Base-by-base conservation (phyloP, 2,888 invertebrate genomes). In the Synanthedon formicaeformis region DNA sequence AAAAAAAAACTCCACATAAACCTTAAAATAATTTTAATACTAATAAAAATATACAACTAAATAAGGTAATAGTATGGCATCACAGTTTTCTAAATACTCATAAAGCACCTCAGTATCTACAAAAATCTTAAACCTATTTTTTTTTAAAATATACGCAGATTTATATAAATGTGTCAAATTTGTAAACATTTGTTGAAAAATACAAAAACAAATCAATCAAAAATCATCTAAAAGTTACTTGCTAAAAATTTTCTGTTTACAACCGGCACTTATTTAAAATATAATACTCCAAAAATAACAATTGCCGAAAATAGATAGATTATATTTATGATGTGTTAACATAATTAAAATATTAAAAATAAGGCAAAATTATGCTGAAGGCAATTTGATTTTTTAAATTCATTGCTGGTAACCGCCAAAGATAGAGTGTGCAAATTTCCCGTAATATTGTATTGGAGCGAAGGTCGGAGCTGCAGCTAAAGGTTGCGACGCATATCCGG, bases 361-460 rank as follows among this genome's bases (percentile, higher is more conserved):
- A 34, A 8, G 34, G 34, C 10, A 34, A 10, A 34, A 3, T 3
- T 10, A 2, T 27, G 6, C 27, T 8, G 27, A 34, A 34, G 27
- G 27, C 8, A 8, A 34, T 34, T 34, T 23, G 23, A 23, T 23
- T 23, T 23, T 5, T 34, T 34, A 34, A 27, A 10, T 45, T 65
- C 55, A 63, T 52, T 65, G 63, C 54, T 63, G 63, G 54, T 61
- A 60, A 50, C 60, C 57, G 14, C 67, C 65, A 56, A 81, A 78
- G 48, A 82, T 62, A 1, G 71, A 64, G 8, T 75, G 71, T 0
- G 83, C 81, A 23, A 67, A 80, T 57, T 81, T 80, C 0, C 82
- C 82, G 53, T 75, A 81, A 56, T 78, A 83, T 54, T 82, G 83
- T 5, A 81, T 73, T 6, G 78, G 65, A 1, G 80, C 71, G 54